phyloP scores from a whole-genome alignment of 2,888 invertebrate species.

The Trissolcus brochymenae region DNA sequence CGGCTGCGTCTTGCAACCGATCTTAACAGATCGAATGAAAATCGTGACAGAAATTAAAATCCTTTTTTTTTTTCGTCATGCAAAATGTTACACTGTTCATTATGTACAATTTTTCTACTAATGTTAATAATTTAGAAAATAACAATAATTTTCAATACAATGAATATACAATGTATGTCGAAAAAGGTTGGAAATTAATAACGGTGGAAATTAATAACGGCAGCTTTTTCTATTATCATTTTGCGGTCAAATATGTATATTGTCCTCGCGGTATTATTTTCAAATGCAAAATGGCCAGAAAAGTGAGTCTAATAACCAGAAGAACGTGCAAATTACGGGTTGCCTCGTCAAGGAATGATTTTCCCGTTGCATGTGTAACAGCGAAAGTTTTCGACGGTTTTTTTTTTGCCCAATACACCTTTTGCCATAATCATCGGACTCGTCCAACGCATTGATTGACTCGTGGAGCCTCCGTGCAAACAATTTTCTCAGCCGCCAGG shows the following conservation, averaged over 20 bases:
- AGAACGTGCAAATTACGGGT: slow-evolving; percentile 51
- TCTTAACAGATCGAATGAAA: no score
- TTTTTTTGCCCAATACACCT: slow-evolving; percentile 14
- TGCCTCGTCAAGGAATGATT: slow-evolving; percentile 45
- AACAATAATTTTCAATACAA: no score
- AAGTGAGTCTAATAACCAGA: slow-evolving; percentile 23
- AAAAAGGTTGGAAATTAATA: slow-evolving; percentile 22
- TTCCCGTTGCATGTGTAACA: slow-evolving; percentile 57
- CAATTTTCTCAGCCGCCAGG: slow-evolving; percentile 49
- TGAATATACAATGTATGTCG: slow-evolving; percentile 15
- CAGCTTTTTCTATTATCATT: no score
- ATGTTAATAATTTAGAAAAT: no score
- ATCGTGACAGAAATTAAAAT: no score
- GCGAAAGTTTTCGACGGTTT: slow-evolving; percentile 47
- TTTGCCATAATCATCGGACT: slow-evolving; percentile 44
- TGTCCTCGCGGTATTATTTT: background rate
- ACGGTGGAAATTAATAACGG: slow-evolving; percentile 9
- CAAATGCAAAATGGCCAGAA: slow-evolving; percentile 15
- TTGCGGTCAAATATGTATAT: no score
- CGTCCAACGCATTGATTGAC: slow-evolving; percentile 49
- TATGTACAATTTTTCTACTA: no score
- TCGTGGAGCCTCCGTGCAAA: slow-evolving; percentile 13
- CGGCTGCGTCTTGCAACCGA: no score
- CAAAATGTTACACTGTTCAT: no score
- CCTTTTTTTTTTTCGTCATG: no score